These are phyloP conservation scores for Agrilus biguttatus DNA, from an alignment of 2,888 invertebrate genomes.

Conservation along the genomic window DNA sequence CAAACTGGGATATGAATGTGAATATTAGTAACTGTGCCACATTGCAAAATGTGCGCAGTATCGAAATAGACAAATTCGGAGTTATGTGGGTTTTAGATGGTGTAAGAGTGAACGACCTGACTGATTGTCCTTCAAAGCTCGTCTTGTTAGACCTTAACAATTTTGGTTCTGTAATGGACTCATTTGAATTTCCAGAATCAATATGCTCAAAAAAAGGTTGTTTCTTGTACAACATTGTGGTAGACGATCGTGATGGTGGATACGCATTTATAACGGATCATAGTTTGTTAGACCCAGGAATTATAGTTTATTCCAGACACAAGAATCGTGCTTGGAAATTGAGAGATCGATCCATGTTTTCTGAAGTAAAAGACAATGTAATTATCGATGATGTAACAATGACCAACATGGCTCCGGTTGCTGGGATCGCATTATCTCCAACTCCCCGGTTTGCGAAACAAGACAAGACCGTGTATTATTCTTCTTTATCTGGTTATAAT, in stretches of 20 bases:
- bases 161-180: constrained; percentile 32
- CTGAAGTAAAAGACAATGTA: constrained; percentile 42
- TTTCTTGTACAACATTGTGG: constrained; percentile 53
- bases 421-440: constrained; percentile 59
- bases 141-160: constrained; percentile 50
- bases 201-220: constrained; percentile 40
- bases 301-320: constrained; percentile 51
- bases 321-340: constrained; percentile 53
- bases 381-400: constrained; percentile 42
- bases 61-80: constrained; percentile 57
- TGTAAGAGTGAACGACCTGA: constrained; percentile 44
- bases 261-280: constrained; percentile 60
- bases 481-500: constrained; percentile 18
- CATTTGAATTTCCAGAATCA: constrained; percentile 44
- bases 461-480: constrained; percentile 18
- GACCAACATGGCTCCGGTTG: constrained; percentile 42
- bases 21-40: constrained; percentile 38
- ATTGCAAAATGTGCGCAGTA: constrained; percentile 57
- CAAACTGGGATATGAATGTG: constrained; percentile 51
- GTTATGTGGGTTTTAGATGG: constrained; percentile 58
- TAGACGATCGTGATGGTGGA: constrained; percentile 51
- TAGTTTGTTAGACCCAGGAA: constrained; percentile 49
- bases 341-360: constrained; percentile 50
- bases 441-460: constrained; percentile 26
- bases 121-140: constrained; percentile 50